These are phyloP conservation scores for Plebejus melissa DNA, from an alignment of 2,888 invertebrate species.

Conservation along the genomic window DNA sequence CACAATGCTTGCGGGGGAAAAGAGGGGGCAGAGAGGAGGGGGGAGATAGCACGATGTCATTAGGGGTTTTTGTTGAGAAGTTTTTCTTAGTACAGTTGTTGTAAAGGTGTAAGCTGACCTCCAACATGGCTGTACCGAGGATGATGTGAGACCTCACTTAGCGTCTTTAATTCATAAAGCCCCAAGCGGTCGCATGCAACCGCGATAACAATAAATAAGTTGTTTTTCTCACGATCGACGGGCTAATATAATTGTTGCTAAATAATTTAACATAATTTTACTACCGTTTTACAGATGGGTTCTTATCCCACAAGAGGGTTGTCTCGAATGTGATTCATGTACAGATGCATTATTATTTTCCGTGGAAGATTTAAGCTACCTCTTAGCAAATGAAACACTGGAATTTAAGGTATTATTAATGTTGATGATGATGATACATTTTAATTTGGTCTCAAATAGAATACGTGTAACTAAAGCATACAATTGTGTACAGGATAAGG, in stretches of 20 bases:
- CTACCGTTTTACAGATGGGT: conserved; percentile 84
- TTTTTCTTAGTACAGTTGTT: neutral
- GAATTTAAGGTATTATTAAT: conserved; percentile 83
- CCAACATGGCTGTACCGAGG: neutral
- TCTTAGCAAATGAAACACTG: conserved; percentile 85
- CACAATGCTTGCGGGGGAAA: neutral
- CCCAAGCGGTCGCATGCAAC: no score
- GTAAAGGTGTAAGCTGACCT: neutral
- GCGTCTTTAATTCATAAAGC: neutral
- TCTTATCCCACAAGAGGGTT: conserved; percentile 89
- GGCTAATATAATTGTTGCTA: neutral
- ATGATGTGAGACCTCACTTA: neutral
- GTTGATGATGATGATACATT: neutral
- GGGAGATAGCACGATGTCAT: conserved; percentile 12
- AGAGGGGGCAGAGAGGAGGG: neutral
- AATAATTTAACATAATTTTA: neutral
- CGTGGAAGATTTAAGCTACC: conserved; percentile 84
- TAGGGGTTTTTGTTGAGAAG: conserved; percentile 12
- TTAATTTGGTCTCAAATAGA: neutral
- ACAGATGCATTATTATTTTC: conserved; percentile 93
- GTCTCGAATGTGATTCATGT: conserved; percentile 94
- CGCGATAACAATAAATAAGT: no score
- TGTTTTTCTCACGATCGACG: no score
- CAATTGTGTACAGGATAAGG: conserved; percentile 80
- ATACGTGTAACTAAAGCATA: neutral